Conservation (phyloP, 2,797 vertebrate genomes). For the Psittacula echo region DNA sequence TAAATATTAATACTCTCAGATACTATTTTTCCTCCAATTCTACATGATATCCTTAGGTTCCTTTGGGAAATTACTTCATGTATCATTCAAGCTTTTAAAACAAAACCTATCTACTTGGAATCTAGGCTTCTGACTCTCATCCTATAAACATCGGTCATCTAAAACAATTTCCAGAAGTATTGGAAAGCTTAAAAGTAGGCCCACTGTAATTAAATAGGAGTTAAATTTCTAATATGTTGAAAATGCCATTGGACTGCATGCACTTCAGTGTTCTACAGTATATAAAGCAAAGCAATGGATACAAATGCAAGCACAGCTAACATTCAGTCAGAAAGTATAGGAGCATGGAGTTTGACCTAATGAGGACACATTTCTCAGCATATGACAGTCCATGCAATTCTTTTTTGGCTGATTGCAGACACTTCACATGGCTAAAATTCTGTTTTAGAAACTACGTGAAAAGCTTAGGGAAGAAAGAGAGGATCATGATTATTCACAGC, state of each 20-base stretch:
- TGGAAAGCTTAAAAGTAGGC: not conserved
- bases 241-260: not conserved
- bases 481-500: not conserved
- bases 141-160: not conserved
- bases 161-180: not conserved
- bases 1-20: conserved; percentile 52
- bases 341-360: not conserved
- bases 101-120: not conserved
- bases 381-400: not conserved
- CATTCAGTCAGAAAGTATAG: not conserved
- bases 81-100: conserved; percentile 39
- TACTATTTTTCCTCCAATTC: conserved; percentile 31
- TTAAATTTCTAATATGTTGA: not conserved
- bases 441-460: conserved; percentile 7
- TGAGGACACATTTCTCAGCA: not conserved
- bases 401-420: not conserved
- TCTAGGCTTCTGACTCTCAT: conserved; percentile 1
- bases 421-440: not conserved
- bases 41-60: not conserved
- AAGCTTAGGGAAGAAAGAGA: not conserved
- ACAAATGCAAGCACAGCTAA: not conserved
- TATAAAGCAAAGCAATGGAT: not conserved
- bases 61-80: conserved; percentile 48
- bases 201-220: not conserved
- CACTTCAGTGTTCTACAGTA: not conserved